Evolutionary conservation across 1,140 invertebrate genomes (phyloP).

Genomic region (Drosophila ficusphila): DNA sequence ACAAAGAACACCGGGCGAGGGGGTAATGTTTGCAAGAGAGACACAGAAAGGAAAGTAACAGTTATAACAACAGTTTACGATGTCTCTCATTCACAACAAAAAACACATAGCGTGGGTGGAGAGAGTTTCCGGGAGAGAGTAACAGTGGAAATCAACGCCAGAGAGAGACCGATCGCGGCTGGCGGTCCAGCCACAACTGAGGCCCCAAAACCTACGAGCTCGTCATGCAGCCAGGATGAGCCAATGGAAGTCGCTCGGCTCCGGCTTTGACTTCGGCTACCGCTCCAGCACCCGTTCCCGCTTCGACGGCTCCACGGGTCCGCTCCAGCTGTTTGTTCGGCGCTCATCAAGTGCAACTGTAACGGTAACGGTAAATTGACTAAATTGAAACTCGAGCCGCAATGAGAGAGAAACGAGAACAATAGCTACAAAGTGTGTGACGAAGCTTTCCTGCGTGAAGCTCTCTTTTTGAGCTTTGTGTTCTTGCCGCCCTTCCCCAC

Average conservation of each 20-base stretch:
- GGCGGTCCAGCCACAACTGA: conserved; percentile 53
- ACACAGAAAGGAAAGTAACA: conserved; percentile 14
- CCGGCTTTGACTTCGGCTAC: conserved; percentile 36
- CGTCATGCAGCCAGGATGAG: conserved; percentile 71
- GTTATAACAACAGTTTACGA: conserved; percentile 15
- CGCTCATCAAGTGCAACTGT: conserved; percentile 69
- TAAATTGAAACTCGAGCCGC: conserved; percentile 73
- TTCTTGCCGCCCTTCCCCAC: conserved; percentile 10
- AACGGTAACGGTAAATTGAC: conserved; percentile 76
- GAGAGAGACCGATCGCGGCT: conserved; percentile 33
- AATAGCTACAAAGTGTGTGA: conserved; percentile 18
- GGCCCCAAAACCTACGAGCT: conserved; percentile 54
- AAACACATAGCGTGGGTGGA: conserved; percentile 51
- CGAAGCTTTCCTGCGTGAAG: conserved; percentile 70
- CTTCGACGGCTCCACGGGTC: conserved; percentile 30
- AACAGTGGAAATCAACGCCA: conserved; percentile 3
- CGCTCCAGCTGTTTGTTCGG: conserved; percentile 23
- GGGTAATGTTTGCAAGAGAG: too few relatives aligned
- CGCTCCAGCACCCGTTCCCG: conserved; percentile 19
- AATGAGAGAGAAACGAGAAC: conserved; percentile 6
- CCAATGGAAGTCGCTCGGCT: conserved; percentile 58
- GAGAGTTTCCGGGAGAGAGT: conserved; percentile 12
- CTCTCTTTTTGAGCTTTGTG: conserved; percentile 73
- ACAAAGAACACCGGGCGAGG: conserved; percentile 22
- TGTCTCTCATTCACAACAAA: conserved; percentile 28